phyloP scores from a whole-genome alignment of 2,888 invertebrate species.

The Platycnemis pennipes region DNA sequence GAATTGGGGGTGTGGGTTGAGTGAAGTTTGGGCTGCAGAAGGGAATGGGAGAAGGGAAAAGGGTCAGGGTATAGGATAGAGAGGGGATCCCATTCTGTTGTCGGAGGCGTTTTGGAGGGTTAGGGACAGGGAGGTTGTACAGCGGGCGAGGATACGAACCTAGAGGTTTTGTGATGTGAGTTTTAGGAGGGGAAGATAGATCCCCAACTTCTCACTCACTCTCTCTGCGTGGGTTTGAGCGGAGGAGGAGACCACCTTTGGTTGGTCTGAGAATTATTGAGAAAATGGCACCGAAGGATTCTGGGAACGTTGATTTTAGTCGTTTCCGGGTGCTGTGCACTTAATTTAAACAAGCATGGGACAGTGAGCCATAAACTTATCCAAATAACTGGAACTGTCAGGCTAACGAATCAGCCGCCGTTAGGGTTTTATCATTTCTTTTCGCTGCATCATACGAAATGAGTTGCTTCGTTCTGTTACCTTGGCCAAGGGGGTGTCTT shows the following conservation, averaged over 20 bases:
- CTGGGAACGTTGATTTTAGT: too few species aligned
- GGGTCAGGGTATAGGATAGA: neutral
- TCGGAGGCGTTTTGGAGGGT: conserved; percentile 25
- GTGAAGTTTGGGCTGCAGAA: neutral
- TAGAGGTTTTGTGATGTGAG: conserved; percentile 7
- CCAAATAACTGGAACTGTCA: too few species aligned
- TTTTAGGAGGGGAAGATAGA: neutral
- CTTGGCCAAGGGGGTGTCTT: too few species aligned
- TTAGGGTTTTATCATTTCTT: too few species aligned
- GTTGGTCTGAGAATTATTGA: neutral
- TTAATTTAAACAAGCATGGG: too few species aligned
- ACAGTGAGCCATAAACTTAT: too few species aligned
- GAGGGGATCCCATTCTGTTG: conserved; percentile 1
- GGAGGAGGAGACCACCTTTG: neutral
- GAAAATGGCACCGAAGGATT: neutral
- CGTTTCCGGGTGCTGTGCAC: too few species aligned
- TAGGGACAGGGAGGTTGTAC: neutral
- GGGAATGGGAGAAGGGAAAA: neutral
- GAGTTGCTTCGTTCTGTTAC: too few species aligned
- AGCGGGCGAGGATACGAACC: neutral
- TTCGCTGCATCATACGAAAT: too few species aligned
- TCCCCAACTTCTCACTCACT: conserved; percentile 4
- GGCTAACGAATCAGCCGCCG: too few species aligned
- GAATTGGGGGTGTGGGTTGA: neutral
- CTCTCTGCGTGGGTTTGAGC: neutral